These are phyloP conservation scores for Macrochelys suwanniensis DNA, from an alignment of 2,797 vertebrate genomes.

Conservation along the genomic window DNA sequence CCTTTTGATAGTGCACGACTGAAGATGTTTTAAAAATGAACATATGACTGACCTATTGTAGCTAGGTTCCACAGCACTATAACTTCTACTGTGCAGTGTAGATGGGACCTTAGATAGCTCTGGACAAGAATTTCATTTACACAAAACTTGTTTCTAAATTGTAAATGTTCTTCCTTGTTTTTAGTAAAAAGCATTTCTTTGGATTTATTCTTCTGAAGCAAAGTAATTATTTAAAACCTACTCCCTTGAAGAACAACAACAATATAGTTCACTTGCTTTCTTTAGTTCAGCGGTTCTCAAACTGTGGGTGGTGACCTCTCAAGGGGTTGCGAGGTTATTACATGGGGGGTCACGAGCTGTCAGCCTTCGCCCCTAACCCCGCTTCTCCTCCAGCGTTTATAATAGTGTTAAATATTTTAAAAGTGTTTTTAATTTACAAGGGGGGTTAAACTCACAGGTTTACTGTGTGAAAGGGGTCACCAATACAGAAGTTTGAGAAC, in stretches of 20 bases:
- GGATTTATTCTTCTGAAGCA: background rate
- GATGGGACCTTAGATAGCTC: background rate
- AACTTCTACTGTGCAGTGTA: fast-evolving
- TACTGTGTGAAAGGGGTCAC: too few species aligned
- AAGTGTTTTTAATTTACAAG: too few species aligned
- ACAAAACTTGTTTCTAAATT: background rate
- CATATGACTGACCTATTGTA: background rate
- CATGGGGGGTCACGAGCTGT: too few species aligned
- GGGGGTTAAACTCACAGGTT: too few species aligned
- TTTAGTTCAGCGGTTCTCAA: background rate
- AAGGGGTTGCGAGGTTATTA: too few species aligned
- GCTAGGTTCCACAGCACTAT: background rate
- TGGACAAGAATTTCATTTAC: background rate
- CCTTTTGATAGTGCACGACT: background rate
- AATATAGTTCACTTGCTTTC: background rate
- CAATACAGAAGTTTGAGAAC: too few species aligned
- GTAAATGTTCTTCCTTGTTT: background rate
- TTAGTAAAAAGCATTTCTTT: background rate
- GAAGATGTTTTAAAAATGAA: fast-evolving
- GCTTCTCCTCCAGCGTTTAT: too few species aligned
- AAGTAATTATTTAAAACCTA: background rate
- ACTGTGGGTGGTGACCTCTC: too few species aligned
- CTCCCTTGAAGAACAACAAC: background rate
- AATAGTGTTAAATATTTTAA: too few species aligned
- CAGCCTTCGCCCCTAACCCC: too few species aligned